phyloP scores from a whole-genome alignment of 2,888 invertebrate species.

The Diarsia mendica region DNA sequence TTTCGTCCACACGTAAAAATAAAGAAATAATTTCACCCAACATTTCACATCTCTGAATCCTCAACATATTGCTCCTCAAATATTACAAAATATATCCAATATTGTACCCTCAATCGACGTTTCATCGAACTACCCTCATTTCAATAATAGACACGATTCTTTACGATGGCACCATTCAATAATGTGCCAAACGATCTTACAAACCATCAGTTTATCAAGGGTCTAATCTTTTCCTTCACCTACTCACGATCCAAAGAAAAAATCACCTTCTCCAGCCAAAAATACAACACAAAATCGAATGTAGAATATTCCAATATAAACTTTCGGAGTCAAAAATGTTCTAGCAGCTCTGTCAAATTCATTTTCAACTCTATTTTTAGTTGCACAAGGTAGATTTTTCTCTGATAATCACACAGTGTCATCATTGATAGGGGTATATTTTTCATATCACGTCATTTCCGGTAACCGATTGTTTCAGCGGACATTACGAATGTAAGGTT shows the following conservation, averaged over 20 bases:
- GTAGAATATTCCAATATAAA: constrained; percentile 5
- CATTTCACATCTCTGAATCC: neutral
- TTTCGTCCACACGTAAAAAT: neutral
- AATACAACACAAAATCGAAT: constrained; percentile 19
- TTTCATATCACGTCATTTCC: constrained; percentile 81
- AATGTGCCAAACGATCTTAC: constrained; percentile 73
- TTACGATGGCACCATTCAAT: constrained; percentile 65
- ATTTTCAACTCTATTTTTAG: neutral
- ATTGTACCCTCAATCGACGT: constrained; percentile 40
- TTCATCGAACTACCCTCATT: constrained; percentile 61
- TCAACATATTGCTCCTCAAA: constrained; percentile 23
- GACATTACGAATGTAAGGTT: constrained; percentile 60
- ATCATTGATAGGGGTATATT: constrained; percentile 77
- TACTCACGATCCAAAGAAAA: constrained; percentile 12
- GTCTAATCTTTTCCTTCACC: constrained; percentile 48
- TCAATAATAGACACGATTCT: constrained; percentile 69
- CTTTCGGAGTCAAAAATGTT: constrained; percentile 21
- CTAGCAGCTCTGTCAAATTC: neutral
- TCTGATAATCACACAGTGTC: constrained; percentile 52
- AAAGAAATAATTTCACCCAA: constrained; percentile 5
- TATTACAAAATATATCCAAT: constrained; percentile 51
- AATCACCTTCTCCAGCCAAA: neutral
- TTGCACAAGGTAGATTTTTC: neutral
- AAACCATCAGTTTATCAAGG: constrained; percentile 71
- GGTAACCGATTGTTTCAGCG: constrained; percentile 72